Base-by-base conservation (phyloP, 2,113 vertebrate genomes). In the Ivindomyrus marchei region DNA sequence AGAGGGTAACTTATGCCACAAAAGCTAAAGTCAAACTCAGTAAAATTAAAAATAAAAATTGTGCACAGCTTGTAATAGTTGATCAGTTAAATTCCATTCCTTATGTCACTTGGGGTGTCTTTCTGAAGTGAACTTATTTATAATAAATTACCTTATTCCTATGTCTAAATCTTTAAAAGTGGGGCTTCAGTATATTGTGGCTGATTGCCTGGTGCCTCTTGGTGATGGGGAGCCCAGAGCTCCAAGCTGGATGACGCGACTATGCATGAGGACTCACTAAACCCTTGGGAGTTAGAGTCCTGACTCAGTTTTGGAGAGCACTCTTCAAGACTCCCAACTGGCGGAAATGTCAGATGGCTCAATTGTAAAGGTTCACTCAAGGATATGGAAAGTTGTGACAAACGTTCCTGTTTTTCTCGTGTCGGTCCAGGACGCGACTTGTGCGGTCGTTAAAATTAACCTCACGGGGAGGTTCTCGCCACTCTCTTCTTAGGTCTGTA, bases 1-100 rank as follows among this genome's bases (percentile, higher is more conserved):
- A 96, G 94, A 96, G 94, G 96, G 94, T 97, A 98, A 97, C 94
- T 96, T 95, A 96, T 96, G 95, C 97, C 97, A 97, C 95, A 94
- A 96, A 95, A 95, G 96, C 96, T 96, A 97, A 96, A 97, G 95
- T 94, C 93, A 97, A 97, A 97, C 93, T 95, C 96, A 95, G 95
- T 94, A 93, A 96, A 95, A 95, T 92, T 91, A 93, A 95, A 89
- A 93, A 91, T 93, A 95, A 92, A 52, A 95, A 96, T 95, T 96
- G 97, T 95, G 97, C 97, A 97, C 95, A 94, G 94, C 92, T 94
- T 92, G 94, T 91, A 94, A 94, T 88, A 92, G 93, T 94, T 94
- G 91, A 86, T 58, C 89, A 94, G 94, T 92, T 80, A 88, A 91
- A 70, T 92, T 77, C 83, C 88, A 90, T 85, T 89, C 90, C 47